These are phyloP conservation scores for Dendroctonus ponderosae DNA, from an alignment of 1,140 invertebrate genomes.

Conservation along the genomic window DNA sequence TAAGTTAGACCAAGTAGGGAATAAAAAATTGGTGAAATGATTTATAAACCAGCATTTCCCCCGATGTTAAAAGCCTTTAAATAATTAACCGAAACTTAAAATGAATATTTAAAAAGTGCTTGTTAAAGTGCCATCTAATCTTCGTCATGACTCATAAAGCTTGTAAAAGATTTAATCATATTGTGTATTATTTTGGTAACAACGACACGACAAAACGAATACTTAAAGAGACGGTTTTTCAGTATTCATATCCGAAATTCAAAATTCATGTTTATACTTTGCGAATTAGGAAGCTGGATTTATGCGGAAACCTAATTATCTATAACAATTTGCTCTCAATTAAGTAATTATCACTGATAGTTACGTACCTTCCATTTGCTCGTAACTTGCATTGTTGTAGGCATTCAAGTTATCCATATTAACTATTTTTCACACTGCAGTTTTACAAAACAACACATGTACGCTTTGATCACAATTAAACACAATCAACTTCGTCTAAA, in stretches of 20 bases:
- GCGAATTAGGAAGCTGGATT: neutral
- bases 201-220: neutral
- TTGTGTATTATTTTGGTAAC: neutral
- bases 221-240: neutral
- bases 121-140: too few relatives aligned
- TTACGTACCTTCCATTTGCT: slow-evolving; percentile 7
- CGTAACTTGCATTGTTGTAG: slow-evolving; percentile 1
- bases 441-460: too few relatives aligned
- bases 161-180: neutral
- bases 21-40: too few relatives aligned
- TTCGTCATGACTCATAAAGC: too few relatives aligned
- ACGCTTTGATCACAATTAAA: neutral
- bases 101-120: too few relatives aligned
- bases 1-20: too few relatives aligned
- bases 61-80: too few relatives aligned
- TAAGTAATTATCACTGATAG: neutral
- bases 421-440: neutral
- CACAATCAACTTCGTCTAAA: slow-evolving; percentile 1
- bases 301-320: neutral
- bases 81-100: too few relatives aligned
- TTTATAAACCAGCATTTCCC: too few relatives aligned
- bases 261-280: neutral
- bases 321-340: neutral
- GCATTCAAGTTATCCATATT: neutral
- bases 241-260: neutral